Base-by-base conservation (phyloP, 2,888 invertebrate genomes). In the Homarus gammarus region DNA sequence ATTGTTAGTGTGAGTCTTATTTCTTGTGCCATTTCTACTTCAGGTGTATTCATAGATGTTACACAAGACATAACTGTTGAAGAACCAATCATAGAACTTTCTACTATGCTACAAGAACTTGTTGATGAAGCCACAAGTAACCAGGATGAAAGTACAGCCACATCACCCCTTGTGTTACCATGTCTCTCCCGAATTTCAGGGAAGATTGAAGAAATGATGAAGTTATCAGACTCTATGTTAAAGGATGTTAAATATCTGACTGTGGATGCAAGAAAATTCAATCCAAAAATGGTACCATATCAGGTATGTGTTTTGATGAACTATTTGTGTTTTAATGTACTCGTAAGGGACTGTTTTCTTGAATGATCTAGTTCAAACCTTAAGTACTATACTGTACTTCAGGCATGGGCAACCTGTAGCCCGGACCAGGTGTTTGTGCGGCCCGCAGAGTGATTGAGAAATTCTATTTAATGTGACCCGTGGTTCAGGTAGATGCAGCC, bases 161-260 rank as follows among this genome's bases (percentile, higher is more conserved):
- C 64, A 6, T 64, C 27, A 64, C 18, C 61, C 5, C 15, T 2
- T 1, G 6, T 84, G 33, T 38, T 84, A 22, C 83, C 72, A 27
- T 3, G 44, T 22, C 83, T 84, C 15, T 84, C 83, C n/a, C 72
- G 38, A 27, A 22, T 73, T 12, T 49, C 73, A 33, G 56, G 12
- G 1, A 84, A 84, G 68, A 44, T 84, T 40, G 83, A 84, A 36
- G 83, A 84, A 36, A 84, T 84, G 51, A 84, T 73, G 56, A 84
- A 56, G 51, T 31, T 36, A 12, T 51, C 18, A 15, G 83, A 84
- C 27, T 72, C 83, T 36, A n/a, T 8, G 27, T 33, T 61, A 12
- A 61, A 64, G 56, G 18, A 61, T 36, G 15, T n/a, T 64, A 79
- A n/a, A 3, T 40, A 79, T 36, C 6, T 79, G 15, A 27, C 31